Conservation (phyloP, 2,888 invertebrate genomes). For the Schrankia costaestrigalis region DNA sequence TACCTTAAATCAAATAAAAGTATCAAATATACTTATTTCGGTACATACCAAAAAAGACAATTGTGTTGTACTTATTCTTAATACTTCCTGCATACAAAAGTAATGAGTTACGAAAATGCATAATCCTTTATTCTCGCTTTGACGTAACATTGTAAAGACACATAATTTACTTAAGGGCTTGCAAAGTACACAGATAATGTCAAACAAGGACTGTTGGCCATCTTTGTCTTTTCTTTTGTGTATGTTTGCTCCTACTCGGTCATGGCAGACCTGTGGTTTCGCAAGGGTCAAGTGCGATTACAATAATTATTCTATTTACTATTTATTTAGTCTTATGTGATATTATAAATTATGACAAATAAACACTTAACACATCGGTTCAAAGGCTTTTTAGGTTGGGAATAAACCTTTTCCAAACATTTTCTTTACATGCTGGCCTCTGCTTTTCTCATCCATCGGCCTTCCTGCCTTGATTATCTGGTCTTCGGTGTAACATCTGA, state of each 20-base stretch:
- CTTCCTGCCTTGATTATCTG: too few relatives aligned
- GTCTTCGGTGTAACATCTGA: too few relatives aligned
- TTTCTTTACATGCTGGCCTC: too few relatives aligned
- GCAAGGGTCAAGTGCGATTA: slow-evolving; percentile 60
- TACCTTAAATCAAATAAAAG: too few relatives aligned
- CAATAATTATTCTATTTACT: slow-evolving; percentile 48
- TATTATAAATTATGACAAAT: slow-evolving; percentile 25
- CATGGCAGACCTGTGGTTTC: slow-evolving; percentile 74
- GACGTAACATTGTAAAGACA: slow-evolving; percentile 38
- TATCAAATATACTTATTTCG: too few relatives aligned
- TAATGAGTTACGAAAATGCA: slow-evolving; percentile 24
- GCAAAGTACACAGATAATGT: slow-evolving; percentile 62
- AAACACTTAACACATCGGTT: too few relatives aligned
- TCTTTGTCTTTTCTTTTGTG: slow-evolving; percentile 56
- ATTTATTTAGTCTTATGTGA: slow-evolving; percentile 30
- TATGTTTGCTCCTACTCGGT: slow-evolving; percentile 60
- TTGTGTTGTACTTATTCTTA: too few relatives aligned
- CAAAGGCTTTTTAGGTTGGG: too few relatives aligned
- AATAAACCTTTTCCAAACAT: too few relatives aligned
- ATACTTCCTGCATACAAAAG: slow-evolving; percentile 5
- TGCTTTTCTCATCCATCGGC: too few relatives aligned
- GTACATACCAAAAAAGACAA: too few relatives aligned
- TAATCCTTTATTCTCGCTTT: slow-evolving; percentile 34
- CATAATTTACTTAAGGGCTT: slow-evolving; percentile 50
- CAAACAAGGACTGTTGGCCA: slow-evolving; percentile 47